Percentiles rank a stretch among this genome's conserved stretches.
Conservation (phyloP, 1,140 invertebrate species). For the Gonioctena quinquepunctata region DNA sequence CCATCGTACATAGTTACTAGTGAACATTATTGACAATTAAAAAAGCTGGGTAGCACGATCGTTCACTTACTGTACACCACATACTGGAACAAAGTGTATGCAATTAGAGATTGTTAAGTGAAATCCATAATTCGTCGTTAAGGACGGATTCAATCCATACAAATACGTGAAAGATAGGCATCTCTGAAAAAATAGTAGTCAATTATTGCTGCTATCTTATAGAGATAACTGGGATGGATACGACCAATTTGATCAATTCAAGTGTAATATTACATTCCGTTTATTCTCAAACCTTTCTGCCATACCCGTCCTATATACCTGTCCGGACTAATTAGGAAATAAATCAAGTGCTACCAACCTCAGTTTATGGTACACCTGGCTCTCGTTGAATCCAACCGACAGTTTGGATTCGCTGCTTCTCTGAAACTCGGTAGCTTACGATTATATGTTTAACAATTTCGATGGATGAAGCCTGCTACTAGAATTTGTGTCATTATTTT, state of each 20-base stretch:
- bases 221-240: slow-evolving; percentile 23
- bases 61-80: not conserved
- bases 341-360: slow-evolving; percentile 42
- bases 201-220: slow-evolving; percentile 23
- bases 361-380: slow-evolving; percentile 41
- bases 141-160: slow-evolving; percentile 16
- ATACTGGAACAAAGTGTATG: slow-evolving; percentile 7
- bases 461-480: too few relatives aligned
- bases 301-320: slow-evolving; percentile 46
- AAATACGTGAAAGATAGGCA: slow-evolving; percentile 17
- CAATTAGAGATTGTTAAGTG: slow-evolving; percentile 12
- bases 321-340: slow-evolving; percentile 48
- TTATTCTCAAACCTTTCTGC: slow-evolving; percentile 32
- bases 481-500: too few relatives aligned
- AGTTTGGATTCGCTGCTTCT: not conserved
- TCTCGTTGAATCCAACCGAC: not conserved
- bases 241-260: slow-evolving; percentile 32
- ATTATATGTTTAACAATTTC: not conserved
- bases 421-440: not conserved
- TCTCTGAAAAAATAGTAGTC: slow-evolving; percentile 20
- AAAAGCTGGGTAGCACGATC: not conserved
- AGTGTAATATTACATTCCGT: slow-evolving; percentile 36
- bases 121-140: slow-evolving; percentile 17
- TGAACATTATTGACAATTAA: not conserved
- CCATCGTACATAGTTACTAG: not conserved